Conservation (phyloP, 2,888 invertebrate genomes). For the Sphinx pinastri region DNA sequence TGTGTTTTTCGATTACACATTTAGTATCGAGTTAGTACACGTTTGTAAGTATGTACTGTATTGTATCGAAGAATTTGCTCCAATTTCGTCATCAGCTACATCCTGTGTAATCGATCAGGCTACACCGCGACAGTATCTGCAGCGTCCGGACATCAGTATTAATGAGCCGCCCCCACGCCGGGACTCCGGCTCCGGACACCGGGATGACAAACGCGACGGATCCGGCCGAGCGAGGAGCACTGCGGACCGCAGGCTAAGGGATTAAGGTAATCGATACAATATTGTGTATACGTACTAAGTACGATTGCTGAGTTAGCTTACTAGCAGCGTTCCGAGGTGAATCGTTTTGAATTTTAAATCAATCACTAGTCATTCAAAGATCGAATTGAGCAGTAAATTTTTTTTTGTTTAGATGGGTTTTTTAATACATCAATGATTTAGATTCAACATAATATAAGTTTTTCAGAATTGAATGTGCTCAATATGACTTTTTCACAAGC, state of each 20-base stretch:
- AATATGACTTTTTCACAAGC: too few species aligned
- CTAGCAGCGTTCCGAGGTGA: too few species aligned
- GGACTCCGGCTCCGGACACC: neutral
- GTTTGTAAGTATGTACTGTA: too few species aligned
- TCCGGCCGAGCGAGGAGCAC: neutral
- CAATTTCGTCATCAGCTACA: neutral
- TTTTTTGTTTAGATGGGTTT: too few species aligned
- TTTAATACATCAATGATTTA: too few species aligned
- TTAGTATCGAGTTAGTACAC: neutral
- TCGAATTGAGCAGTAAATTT: too few species aligned
- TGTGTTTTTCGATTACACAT: too few species aligned
- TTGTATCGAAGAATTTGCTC: neutral
- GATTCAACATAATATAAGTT: too few species aligned
- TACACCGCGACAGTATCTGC: constrained; percentile 13
- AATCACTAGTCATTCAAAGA: too few species aligned
- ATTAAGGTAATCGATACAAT: neutral
- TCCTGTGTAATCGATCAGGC: constrained; percentile 13
- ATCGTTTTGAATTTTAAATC: too few species aligned
- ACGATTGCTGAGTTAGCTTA: too few species aligned
- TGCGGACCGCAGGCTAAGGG: neutral
- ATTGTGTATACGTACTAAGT: neutral
- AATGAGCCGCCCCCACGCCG: neutral
- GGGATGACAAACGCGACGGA: constrained; percentile 8
- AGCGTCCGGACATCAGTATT: constrained; percentile 7
- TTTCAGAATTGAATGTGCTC: too few species aligned